Percentiles rank a stretch among this genome's conserved stretches.
These are phyloP conservation scores for Ischnus inquisitorius DNA, from an alignment of 2,888 invertebrate species.

Conservation along the genomic window DNA sequence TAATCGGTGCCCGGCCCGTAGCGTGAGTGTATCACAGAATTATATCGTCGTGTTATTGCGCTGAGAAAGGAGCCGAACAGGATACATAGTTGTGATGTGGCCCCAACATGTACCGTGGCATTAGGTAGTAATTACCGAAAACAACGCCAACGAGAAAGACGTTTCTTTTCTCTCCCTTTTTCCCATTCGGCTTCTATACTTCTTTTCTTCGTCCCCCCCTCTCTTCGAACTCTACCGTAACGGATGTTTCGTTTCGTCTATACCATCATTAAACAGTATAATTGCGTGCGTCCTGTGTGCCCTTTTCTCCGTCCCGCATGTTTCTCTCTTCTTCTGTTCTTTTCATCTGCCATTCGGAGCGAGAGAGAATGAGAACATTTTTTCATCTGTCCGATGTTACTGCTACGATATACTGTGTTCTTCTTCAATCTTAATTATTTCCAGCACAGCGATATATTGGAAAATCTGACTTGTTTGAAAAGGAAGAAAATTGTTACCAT, in stretches of 20 bases:
- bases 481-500: too few relatives aligned
- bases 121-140: conserved; percentile 80
- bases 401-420: neutral
- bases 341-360: conserved; percentile 54
- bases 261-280: conserved; percentile 82
- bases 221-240: conserved; percentile 60
- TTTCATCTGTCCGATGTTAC: conserved; percentile 13
- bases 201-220: neutral
- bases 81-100: conserved; percentile 64
- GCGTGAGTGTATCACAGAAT: conserved; percentile 33
- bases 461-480: too few relatives aligned
- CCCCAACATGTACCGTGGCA: conserved; percentile 56
- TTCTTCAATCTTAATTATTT: neutral
- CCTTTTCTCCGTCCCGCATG: conserved; percentile 75
- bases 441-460: too few relatives aligned
- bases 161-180: conserved; percentile 32
- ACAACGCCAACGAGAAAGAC: conserved; percentile 75
- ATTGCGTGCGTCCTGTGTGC: conserved; percentile 80
- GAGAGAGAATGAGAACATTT: conserved; percentile 22
- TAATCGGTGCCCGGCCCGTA: conserved; percentile 10
- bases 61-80: conserved; percentile 44
- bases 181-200: neutral
- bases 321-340: conserved; percentile 56
- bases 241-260: conserved; percentile 80
- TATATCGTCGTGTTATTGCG: conserved; percentile 47